Percentiles rank a stretch among this genome's conserved stretches.
Evolutionary conservation across 2,113 vertebrate genomes (phyloP).

Genomic region (Periophthalmus modestus): DNA sequence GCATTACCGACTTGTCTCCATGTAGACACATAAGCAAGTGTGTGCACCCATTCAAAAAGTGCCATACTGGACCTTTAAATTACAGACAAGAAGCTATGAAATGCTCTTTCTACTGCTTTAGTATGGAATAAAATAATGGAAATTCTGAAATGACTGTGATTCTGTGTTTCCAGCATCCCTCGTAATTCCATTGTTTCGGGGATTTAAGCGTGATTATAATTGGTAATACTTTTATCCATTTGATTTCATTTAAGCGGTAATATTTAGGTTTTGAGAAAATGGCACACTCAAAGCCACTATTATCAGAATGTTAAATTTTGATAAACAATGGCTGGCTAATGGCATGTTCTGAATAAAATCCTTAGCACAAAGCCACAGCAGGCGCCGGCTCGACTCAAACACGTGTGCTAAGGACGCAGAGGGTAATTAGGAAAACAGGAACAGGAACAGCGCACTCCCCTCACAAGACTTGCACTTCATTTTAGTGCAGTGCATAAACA

Average conservation of each 20-base stretch:
- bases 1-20: no score
- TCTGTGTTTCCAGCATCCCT: neutral
- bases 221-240: neutral
- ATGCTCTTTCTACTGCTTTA: neutral
- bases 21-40: neutral
- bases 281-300: neutral
- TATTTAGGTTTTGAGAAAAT: slow-evolving; percentile 3
- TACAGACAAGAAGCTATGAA: neutral
- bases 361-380: slow-evolving; percentile 38
- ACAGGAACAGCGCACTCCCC: slow-evolving; percentile 58
- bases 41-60: neutral
- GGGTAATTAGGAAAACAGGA: slow-evolving; percentile 67
- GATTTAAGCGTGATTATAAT: neutral
- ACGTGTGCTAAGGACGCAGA: slow-evolving; percentile 44
- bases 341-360: slow-evolving; percentile 17
- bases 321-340: neutral
- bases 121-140: no score
- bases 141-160: neutral
- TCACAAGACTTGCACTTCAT: slow-evolving; percentile 43
- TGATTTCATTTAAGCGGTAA: neutral
- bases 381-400: slow-evolving; percentile 22
- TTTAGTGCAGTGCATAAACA: slow-evolving; percentile 20
- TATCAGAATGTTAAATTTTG: neutral
- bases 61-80: neutral
- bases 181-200: neutral